Conservation (phyloP, 2,888 invertebrate genomes). For the Lobophora halterata region DNA sequence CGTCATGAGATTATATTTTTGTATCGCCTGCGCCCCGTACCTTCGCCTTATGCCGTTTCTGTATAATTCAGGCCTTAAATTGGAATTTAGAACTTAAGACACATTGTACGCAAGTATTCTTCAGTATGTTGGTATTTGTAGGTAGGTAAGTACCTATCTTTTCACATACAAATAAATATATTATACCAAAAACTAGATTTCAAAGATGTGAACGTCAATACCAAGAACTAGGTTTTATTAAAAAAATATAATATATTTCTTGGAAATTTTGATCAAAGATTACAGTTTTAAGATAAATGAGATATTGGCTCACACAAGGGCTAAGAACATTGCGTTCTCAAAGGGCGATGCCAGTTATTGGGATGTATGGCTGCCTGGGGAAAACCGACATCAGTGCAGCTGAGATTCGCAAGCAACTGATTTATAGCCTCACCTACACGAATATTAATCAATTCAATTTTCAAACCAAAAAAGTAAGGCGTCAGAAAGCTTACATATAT, state of each 20-base stretch:
- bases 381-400: constrained; percentile 50
- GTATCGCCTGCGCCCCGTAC: too few relatives aligned
- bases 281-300: constrained; percentile 19
- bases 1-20: too few relatives aligned
- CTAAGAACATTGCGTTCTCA: constrained; percentile 44
- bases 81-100: too few relatives aligned
- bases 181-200: too few relatives aligned
- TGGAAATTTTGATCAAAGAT: constrained; percentile 5
- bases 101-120: too few relatives aligned
- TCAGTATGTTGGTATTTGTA: too few relatives aligned
- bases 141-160: too few relatives aligned
- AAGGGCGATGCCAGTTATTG: constrained; percentile 57
- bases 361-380: constrained; percentile 75
- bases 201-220: too few relatives aligned
- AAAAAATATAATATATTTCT: neutral
- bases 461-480: neutral
- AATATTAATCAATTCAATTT: constrained; percentile 61
- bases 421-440: constrained; percentile 63
- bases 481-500: too few relatives aligned
- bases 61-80: too few relatives aligned
- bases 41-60: too few relatives aligned
- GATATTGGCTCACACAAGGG: constrained; percentile 21
- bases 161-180: too few relatives aligned
- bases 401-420: constrained; percentile 69
- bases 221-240: neutral